These are phyloP conservation scores for Epinotia brunnichana DNA, from an alignment of 2,888 invertebrate species.

Conservation along the genomic window DNA sequence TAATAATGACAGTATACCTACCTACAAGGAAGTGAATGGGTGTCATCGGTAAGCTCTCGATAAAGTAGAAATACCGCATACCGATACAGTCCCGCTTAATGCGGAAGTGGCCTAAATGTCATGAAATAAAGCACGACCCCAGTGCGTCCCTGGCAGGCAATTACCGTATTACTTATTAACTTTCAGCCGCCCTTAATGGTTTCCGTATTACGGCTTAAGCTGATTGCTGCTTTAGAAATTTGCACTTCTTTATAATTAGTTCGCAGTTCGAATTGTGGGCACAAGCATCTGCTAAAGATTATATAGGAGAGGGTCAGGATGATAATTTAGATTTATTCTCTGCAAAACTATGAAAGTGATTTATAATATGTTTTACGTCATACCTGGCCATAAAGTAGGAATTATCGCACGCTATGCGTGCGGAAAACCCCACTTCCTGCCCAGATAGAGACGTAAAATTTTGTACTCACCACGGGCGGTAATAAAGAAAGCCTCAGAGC, in stretches of 20 bases:
- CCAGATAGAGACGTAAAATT: too few relatives aligned
- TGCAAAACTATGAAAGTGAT: not conserved
- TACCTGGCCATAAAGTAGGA: too few relatives aligned
- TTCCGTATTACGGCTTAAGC: slow-evolving; percentile 67
- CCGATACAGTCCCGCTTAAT: too few relatives aligned
- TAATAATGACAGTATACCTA: too few relatives aligned
- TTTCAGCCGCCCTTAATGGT: slow-evolving; percentile 72
- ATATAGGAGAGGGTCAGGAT: slow-evolving; percentile 1
- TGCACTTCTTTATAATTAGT: slow-evolving; percentile 53
- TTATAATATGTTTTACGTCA: too few relatives aligned
- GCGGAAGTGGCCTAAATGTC: not conserved
- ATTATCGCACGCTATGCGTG: too few relatives aligned
- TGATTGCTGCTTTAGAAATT: slow-evolving; percentile 59
- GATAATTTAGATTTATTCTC: not conserved
- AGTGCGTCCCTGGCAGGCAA: slow-evolving; percentile 64
- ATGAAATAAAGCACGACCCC: slow-evolving; percentile 32
- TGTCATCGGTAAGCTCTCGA: too few relatives aligned
- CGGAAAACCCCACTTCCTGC: too few relatives aligned
- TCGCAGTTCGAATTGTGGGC: slow-evolving; percentile 6
- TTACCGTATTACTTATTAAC: slow-evolving; percentile 74
- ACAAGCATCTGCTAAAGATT: slow-evolving; percentile 16
- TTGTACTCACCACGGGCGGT: too few relatives aligned
- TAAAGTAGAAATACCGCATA: too few relatives aligned
- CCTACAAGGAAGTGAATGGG: too few relatives aligned
- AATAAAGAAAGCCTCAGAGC: too few relatives aligned